phyloP scores from a whole-genome alignment of 2,888 invertebrate genomes.

The Hydriomena furcata region DNA sequence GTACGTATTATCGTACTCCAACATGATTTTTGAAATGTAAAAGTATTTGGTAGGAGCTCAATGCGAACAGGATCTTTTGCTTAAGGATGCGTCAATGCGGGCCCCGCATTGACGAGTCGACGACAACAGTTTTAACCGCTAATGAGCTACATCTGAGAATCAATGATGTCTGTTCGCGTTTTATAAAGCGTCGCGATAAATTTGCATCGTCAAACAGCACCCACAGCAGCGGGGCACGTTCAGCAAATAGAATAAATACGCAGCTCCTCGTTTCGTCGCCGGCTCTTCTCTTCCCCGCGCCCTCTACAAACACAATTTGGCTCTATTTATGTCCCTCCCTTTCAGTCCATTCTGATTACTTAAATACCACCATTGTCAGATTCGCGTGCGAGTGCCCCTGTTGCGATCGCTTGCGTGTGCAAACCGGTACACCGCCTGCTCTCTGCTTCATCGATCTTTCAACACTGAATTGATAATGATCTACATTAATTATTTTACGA shows the following conservation, averaged over 20 bases:
- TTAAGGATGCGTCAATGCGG: no score
- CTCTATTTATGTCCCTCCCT: constrained; percentile 59
- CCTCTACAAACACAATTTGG: constrained; percentile 74
- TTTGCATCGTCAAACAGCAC: constrained; percentile 79
- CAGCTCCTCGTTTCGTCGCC: constrained; percentile 54
- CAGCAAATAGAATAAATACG: constrained; percentile 80
- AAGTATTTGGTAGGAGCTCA: background rate
- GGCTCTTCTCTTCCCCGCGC: constrained; percentile 50
- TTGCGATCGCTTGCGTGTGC: constrained; percentile 46
- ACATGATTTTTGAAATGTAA: no score
- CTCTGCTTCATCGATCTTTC: constrained; percentile 51
- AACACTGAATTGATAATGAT: constrained; percentile 52
- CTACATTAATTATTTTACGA: constrained; percentile 52
- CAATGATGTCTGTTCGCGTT: constrained; percentile 70
- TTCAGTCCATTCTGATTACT: constrained; percentile 43
- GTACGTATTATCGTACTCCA: no score
- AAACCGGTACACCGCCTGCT: constrained; percentile 50
- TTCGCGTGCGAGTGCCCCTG: constrained; percentile 41
- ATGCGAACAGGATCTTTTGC: background rate
- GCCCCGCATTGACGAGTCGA: constrained; percentile 3
- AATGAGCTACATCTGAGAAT: constrained; percentile 75
- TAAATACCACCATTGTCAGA: constrained; percentile 44
- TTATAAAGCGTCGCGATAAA: constrained; percentile 78
- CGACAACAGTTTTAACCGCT: constrained; percentile 32
- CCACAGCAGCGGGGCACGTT: constrained; percentile 75